Conservation (phyloP, 1,140 invertebrate genomes). For the Hylaeus volcanicus region DNA sequence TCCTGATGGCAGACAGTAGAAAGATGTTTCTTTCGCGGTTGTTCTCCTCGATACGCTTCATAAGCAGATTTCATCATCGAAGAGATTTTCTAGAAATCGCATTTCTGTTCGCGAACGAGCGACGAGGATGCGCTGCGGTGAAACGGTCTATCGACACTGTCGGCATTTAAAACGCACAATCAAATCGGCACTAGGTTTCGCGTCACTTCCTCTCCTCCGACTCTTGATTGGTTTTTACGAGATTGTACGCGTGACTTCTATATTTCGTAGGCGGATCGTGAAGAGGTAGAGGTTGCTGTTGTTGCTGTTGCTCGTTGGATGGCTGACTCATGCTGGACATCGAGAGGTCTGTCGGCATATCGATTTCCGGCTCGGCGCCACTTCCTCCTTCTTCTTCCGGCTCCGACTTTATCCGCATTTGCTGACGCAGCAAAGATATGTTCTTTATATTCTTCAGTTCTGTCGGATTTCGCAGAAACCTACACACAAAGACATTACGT, state of each 20-base stretch:
- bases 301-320: constrained; percentile 64
- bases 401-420: constrained; percentile 87
- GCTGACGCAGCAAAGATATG: constrained; percentile 92
- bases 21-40: not conserved
- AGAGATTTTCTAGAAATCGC: not conserved
- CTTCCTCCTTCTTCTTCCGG: constrained; percentile 80
- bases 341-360: constrained; percentile 85
- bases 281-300: constrained; percentile 71
- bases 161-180: not conserved
- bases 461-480: constrained; percentile 93
- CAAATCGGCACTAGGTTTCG: constrained; percentile 68
- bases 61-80: not conserved
- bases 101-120: not conserved
- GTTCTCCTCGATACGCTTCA: too few relatives aligned
- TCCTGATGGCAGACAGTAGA: not conserved
- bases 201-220: constrained; percentile 80
- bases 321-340: constrained; percentile 82
- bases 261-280: constrained; percentile 79
- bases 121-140: not conserved
- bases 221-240: constrained; percentile 78
- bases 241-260: constrained; percentile 79
- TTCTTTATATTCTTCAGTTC: constrained; percentile 96
- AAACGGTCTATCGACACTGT: not conserved
- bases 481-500: constrained; percentile 64
- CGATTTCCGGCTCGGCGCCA: constrained; percentile 81